phyloP scores from a whole-genome alignment of 1,140 invertebrate species.

The Leguminivora glycinivorella region DNA sequence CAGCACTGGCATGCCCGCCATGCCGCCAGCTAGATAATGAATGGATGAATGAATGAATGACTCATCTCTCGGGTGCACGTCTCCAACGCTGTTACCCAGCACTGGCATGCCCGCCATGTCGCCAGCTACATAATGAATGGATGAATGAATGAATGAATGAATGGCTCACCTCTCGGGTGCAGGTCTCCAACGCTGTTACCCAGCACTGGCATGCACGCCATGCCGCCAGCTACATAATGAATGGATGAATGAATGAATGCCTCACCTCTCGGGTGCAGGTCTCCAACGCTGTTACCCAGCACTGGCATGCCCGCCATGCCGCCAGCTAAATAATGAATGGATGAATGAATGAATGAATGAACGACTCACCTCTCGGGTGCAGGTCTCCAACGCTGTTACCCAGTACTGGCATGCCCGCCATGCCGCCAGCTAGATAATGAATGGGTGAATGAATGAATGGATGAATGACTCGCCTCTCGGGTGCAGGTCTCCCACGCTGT shows the following conservation, averaged over 20 bases:
- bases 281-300: constrained; percentile 68
- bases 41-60: background rate
- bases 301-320: constrained; percentile 73
- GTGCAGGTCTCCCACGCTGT: constrained; percentile 64
- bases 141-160: too few relatives aligned
- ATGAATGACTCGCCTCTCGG: constrained; percentile 37
- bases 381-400: constrained; percentile 70
- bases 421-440: constrained; percentile 52
- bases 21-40: constrained; percentile 52
- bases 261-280: constrained; percentile 46
- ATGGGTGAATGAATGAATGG: background rate
- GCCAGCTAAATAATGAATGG: too few relatives aligned
- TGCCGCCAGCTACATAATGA: constrained; percentile 52
- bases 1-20: constrained; percentile 71
- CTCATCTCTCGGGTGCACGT: constrained; percentile 46
- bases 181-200: constrained; percentile 70
- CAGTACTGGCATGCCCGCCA: constrained; percentile 71
- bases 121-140: too few relatives aligned
- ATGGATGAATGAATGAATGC: background rate
- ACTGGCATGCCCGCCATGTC: constrained; percentile 73
- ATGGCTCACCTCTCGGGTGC: constrained; percentile 41
- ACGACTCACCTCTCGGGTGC: constrained; percentile 41
- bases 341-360: too few relatives aligned
- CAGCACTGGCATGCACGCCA: constrained; percentile 71
- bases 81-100: constrained; percentile 68